Conservation (phyloP, 2,113 vertebrate genomes). For the Hirundichthys speculiger region DNA sequence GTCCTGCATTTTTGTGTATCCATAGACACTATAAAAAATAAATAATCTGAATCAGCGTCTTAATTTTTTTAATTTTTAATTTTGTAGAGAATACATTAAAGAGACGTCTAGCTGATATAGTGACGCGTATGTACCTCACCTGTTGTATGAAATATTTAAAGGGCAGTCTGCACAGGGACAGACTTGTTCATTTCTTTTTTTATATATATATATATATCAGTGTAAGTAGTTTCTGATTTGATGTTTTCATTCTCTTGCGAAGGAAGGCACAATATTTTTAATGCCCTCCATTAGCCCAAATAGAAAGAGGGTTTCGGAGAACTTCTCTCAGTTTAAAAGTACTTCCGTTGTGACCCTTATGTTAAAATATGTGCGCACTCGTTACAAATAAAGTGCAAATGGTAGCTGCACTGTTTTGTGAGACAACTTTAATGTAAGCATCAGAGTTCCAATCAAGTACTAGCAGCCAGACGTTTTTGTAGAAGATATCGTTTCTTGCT, state of each 20-base stretch:
- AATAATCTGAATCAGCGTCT: too few relatives aligned
- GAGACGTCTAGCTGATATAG: conserved; percentile 43
- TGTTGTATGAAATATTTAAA: too few relatives aligned
- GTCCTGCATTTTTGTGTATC: conserved; percentile 19
- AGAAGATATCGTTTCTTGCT: conserved; percentile 1
- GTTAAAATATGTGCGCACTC: not conserved
- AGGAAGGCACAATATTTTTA: conserved; percentile 6
- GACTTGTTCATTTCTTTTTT: not conserved
- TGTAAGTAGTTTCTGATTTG: conserved; percentile 5
- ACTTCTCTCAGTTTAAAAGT: not conserved
- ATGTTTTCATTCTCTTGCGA: not conserved
- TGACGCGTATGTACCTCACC: not conserved
- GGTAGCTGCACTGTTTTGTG: not conserved
- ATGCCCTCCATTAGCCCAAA: not conserved
- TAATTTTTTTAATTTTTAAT: conserved; percentile 36
- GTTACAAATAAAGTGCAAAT: not conserved
- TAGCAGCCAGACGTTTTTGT: too few relatives aligned
- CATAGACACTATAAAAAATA: not conserved
- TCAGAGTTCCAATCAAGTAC: conserved; percentile 10
- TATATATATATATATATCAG: too few relatives aligned
- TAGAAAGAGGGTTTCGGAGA: not conserved
- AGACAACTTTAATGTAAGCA: conserved; percentile 10
- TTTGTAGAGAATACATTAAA: conserved; percentile 50
- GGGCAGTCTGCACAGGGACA: too few relatives aligned
- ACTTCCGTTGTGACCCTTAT: not conserved